Conservation (phyloP, 2,797 vertebrate species). For the Merluccius polli region DNA sequence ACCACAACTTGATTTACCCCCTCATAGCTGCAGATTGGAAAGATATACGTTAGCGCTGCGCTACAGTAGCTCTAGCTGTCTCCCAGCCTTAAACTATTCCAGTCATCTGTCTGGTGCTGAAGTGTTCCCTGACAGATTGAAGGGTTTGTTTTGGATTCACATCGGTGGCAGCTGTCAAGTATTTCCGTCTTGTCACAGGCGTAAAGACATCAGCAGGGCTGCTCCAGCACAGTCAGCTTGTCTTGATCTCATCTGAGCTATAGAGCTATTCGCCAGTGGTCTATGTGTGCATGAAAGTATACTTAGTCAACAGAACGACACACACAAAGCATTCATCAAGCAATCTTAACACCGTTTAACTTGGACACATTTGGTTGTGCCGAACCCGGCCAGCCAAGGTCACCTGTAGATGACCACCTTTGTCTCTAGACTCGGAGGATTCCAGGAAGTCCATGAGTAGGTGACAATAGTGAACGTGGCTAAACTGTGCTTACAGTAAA, state of each 20-base stretch:
- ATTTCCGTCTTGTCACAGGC: constrained; percentile 14
- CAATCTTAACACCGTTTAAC: background rate
- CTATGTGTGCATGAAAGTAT: constrained; percentile 11
- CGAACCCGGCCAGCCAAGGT: background rate
- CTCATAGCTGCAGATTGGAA: background rate
- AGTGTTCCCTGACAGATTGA: constrained; percentile 22
- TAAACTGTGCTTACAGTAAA: constrained; percentile 59
- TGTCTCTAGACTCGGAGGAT: background rate
- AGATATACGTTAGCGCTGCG: background rate
- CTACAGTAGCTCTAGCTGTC: background rate
- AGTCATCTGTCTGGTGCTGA: constrained; percentile 23
- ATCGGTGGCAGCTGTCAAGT: constrained; percentile 29
- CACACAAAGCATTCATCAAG: background rate
- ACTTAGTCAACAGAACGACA: background rate
- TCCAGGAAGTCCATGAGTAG: constrained; percentile 24
- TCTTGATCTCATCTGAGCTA: constrained; percentile 16
- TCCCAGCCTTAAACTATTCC: background rate
- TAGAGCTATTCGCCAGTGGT: constrained; percentile 10
- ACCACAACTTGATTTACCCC: background rate
- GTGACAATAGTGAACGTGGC: constrained; percentile 39
- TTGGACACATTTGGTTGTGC: background rate
- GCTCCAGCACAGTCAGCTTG: constrained; percentile 16
- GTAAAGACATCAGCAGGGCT: constrained; percentile 8
- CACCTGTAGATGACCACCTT: background rate
- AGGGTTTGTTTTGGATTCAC: constrained; percentile 6